phyloP scores from a whole-genome alignment of 2,113 vertebrate species.

The Rhynchomys soricoides region DNA sequence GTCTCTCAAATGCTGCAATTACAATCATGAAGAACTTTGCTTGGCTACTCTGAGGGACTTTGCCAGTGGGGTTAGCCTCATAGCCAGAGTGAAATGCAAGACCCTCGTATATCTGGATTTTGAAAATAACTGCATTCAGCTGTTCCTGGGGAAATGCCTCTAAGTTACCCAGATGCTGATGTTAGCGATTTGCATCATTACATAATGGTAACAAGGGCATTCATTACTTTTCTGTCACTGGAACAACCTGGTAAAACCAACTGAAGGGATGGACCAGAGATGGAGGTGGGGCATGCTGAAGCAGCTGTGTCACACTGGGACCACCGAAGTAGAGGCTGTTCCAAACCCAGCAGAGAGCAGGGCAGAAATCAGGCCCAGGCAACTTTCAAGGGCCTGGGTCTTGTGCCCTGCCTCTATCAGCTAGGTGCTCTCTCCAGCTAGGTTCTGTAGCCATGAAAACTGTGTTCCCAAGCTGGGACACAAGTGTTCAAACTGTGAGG shows the following conservation, averaged over 20 bases:
- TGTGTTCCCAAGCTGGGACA: background rate
- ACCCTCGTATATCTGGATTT: background rate
- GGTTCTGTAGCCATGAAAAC: background rate
- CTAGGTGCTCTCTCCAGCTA: background rate
- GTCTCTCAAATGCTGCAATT: background rate
- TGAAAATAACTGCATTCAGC: background rate
- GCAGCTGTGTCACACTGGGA: background rate
- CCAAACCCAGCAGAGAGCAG: background rate
- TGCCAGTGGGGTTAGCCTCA: background rate
- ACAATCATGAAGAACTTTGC: background rate
- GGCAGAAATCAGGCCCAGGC: background rate
- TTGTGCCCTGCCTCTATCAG: background rate
- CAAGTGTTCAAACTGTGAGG: background rate
- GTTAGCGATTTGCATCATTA: background rate
- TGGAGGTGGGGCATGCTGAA: background rate
- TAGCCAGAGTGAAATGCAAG: background rate
- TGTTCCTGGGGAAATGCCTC: background rate
- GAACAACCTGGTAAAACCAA: too few relatives aligned
- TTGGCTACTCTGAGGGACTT: background rate
- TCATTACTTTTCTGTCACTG: background rate
- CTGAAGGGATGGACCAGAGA: background rate
- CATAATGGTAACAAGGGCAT: background rate
- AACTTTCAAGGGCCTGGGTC: background rate
- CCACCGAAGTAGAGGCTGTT: background rate
- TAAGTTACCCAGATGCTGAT: background rate